Evolutionary conservation across 2,797 vertebrate genomes (phyloP).

Genomic region (Antrozous pallidus): DNA sequence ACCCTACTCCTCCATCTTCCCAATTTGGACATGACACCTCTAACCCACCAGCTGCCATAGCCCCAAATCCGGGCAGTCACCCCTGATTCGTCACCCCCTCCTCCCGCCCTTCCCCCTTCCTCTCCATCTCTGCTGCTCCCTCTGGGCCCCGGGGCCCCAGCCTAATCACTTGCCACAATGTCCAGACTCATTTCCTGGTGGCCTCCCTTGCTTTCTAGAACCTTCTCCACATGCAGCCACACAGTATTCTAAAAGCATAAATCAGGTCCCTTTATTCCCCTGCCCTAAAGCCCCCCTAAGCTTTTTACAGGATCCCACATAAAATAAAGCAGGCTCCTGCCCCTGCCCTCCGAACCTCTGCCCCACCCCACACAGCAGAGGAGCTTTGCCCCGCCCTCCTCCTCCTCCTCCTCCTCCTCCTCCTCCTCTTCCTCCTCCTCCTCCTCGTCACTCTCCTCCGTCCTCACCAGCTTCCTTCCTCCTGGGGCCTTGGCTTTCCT

Average conservation of each 20-base stretch:
- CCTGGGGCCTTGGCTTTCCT: not conserved
- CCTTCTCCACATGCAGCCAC: not conserved
- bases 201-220: not conserved
- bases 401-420: not conserved
- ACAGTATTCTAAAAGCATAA: not conserved
- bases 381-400: not conserved
- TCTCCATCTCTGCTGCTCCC: not conserved
- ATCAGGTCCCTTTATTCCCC: not conserved
- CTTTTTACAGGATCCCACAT: not conserved
- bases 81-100: not conserved
- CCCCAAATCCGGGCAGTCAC: not conserved
- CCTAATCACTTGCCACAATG: not conserved
- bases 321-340: not conserved
- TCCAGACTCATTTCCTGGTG: not conserved
- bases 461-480: not conserved
- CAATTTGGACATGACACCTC: rapidly evolving
- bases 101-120: not conserved
- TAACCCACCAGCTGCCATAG: rapidly evolving
- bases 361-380: rapidly evolving
- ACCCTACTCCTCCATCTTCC: not conserved
- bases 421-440: no score
- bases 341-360: not conserved
- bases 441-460: not conserved
- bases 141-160: not conserved
- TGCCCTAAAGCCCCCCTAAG: no score